phyloP scores from a whole-genome alignment of 2,888 invertebrate genomes.

The Noctua pronuba region DNA sequence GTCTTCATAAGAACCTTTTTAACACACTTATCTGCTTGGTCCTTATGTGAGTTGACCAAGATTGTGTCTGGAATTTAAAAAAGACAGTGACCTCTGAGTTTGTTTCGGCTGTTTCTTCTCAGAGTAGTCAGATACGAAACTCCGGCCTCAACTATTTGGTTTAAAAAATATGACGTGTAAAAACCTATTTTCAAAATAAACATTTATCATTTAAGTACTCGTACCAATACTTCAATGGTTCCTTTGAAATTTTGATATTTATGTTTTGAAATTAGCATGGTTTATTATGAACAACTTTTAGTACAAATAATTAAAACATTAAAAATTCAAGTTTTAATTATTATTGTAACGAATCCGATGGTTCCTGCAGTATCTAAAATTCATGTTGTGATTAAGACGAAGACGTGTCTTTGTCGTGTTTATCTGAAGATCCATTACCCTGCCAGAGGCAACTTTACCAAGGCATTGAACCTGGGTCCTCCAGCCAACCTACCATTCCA shows the following conservation, averaged over 20 bases:
- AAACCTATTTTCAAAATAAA: no score
- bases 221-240: background rate
- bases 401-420: background rate
- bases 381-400: background rate
- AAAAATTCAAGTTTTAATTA: background rate
- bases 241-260: no score
- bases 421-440: background rate
- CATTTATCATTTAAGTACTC: no score
- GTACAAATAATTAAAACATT: background rate
- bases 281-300: background rate
- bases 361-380: no score
- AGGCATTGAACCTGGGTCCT: slow-evolving; percentile 8
- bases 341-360: no score
- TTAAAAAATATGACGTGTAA: no score
- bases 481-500: background rate
- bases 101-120: no score
- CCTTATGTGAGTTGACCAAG: no score
- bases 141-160: no score
- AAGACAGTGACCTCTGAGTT: no score
- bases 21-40: background rate
- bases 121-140: no score
- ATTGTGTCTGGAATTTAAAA: no score
- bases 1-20: background rate
- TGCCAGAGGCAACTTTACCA: background rate
- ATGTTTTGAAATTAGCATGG: background rate